Percentiles rank a stretch among this genome's conserved stretches.
phyloP scores from a whole-genome alignment of 92 coral and sea anemone genomes.

The Metridium senile region DNA sequence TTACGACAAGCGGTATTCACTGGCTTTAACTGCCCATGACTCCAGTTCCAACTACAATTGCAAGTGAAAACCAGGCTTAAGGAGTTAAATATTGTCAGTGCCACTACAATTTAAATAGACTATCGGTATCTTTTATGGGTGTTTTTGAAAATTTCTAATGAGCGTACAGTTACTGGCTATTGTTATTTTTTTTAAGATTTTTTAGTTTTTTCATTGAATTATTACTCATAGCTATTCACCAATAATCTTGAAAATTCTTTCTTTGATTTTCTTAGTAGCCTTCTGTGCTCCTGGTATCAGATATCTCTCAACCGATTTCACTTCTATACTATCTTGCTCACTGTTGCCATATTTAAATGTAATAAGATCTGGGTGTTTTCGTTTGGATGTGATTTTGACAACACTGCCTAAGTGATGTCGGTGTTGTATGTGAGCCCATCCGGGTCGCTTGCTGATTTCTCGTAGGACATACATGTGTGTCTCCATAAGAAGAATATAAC shows the following conservation, averaged over 20 bases:
- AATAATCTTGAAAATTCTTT: conserved; percentile 65
- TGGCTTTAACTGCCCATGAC: too few species aligned
- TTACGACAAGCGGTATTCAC: too few species aligned
- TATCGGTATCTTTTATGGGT: too few species aligned
- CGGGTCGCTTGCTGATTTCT: conserved; percentile 80
- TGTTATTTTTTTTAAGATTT: too few species aligned
- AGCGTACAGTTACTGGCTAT: too few species aligned
- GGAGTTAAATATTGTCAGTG: too few species aligned
- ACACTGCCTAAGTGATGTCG: conserved; percentile 75
- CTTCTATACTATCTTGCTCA: conserved; percentile 55
- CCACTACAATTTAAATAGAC: too few species aligned
- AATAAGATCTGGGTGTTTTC: conserved; percentile 89
- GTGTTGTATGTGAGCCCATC: conserved; percentile 93
- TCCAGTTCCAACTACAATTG: too few species aligned
- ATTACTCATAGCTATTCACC: conserved; percentile 35
- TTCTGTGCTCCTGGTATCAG: conserved; percentile 84
- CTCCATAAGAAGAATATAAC: conserved; percentile 88
- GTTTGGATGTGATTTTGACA: conserved; percentile 89
- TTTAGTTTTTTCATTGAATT: background rate
- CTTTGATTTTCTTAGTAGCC: conserved; percentile 85
- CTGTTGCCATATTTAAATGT: conserved; percentile 78
- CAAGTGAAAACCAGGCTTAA: too few species aligned
- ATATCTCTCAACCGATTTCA: conserved; percentile 68
- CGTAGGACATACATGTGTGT: conserved; percentile 85
- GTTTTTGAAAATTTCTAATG: too few species aligned